Evolutionary conservation across 2,113 vertebrate species (phyloP), one percentile per base, ranked within the genome.

Genomic region (Apus apus): DNA sequence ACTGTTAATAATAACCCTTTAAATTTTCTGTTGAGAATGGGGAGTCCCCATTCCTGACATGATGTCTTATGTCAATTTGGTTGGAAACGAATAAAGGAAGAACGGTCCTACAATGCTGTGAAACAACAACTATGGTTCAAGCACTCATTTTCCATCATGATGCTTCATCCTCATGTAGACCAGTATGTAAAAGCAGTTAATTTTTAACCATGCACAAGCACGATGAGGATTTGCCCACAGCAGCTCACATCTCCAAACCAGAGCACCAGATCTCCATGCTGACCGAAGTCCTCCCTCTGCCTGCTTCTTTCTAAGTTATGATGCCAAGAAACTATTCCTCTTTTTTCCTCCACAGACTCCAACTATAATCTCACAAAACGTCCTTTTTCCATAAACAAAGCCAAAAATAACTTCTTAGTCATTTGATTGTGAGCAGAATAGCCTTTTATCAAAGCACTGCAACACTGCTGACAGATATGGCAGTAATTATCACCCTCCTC

Each of bases 341-440:
- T 90, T 96, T 97, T 97, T 96, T 90, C 65, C 82, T 96, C 85
- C 89, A 32, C 89, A 78, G 87, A 64, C 45, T 98, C 89, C 89
- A 97, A 92, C 92, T 81, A 85, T 74, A 98, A 96, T 94, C 96
- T 95, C 79, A 96, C 76, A 97, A 97, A 98, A 94, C 83, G 66
- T 65, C 89, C 86, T 95, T 91, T 97, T 97, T 96, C 96, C 97
- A 98, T 95, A 96, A 97, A 97, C 93, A 97, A 93, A 97, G 96
- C 96, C 97, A 98, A 98, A 96, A 97, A 97, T 91, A 98, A 96
- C 93, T 96, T 96, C 83, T 91, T 88, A 66, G 96, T 91, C 81
- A 96, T 92, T 93, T 98, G 96, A 97, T 96, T 97, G 91, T 70
- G 87, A 95, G 70, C 78, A 97, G 93, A 97, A 91, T 85, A 94